Conservation (phyloP, 2,113 vertebrate species). For the Morone saxatilis region DNA sequence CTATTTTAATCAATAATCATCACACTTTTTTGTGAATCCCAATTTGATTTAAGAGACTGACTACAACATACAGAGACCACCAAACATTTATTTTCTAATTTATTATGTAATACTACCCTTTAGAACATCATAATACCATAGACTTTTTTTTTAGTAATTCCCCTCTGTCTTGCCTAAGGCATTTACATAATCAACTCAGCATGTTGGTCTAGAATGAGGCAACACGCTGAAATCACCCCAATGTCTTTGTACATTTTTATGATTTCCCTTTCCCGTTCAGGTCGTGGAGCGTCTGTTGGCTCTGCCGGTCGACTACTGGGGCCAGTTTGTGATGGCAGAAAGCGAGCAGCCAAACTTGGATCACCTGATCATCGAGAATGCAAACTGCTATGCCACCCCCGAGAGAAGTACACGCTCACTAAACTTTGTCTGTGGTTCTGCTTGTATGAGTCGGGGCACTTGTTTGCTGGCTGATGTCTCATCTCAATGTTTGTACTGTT, state of each 20-base stretch:
- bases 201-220: conserved; percentile 38
- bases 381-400: conserved; percentile 91
- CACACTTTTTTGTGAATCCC: not conserved
- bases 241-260: conserved; percentile 2
- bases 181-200: not conserved
- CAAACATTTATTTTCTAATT: not conserved
- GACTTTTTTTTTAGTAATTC: conserved; percentile 8
- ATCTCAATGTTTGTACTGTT: conserved; percentile 39
- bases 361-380: conserved; percentile 91
- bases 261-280: conserved; percentile 72
- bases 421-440: not conserved
- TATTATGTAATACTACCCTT: not conserved
- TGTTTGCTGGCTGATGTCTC: not conserved
- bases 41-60: not conserved
- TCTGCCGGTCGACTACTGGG: conserved; percentile 92
- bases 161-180: conserved; percentile 13
- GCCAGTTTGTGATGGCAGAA: conserved; percentile 90
- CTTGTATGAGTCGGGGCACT: not conserved
- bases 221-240: conserved; percentile 45
- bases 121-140: not conserved
- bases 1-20: not conserved
- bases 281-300: conserved; percentile 91
- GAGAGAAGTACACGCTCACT: conserved; percentile 87
- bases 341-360: conserved; percentile 85
- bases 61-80: not conserved